Evolutionary conservation across 2,797 vertebrate species (phyloP).

Genomic region (Nyctalus aviator): DNA sequence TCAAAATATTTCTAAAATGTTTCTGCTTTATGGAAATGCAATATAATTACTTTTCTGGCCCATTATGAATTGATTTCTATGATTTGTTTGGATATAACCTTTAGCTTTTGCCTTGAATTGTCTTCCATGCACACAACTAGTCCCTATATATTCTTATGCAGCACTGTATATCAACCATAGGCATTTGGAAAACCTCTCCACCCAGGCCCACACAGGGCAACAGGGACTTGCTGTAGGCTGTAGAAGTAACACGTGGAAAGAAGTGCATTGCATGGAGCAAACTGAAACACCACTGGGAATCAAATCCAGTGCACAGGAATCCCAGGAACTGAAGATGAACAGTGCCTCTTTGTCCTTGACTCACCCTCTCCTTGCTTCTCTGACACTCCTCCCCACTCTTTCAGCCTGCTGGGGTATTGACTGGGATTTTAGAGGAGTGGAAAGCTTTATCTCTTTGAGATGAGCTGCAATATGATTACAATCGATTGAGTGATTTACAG

Average conservation of each 20-base stretch:
- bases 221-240: slow-evolving; percentile 67
- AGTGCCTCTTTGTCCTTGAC: slow-evolving; percentile 68
- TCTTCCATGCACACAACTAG: slow-evolving; percentile 69
- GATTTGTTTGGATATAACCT: slow-evolving; percentile 80
- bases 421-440: slow-evolving; percentile 57
- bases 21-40: slow-evolving; percentile 19
- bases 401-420: slow-evolving; percentile 68
- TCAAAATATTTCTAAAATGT: not conserved
- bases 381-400: not conserved
- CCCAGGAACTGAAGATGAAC: slow-evolving; percentile 63
- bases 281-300: slow-evolving; percentile 61
- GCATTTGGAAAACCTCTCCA: slow-evolving; percentile 65
- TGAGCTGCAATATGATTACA: slow-evolving; percentile 75
- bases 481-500: slow-evolving; percentile 76
- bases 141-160: slow-evolving; percentile 72
- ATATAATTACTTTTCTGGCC: not conserved
- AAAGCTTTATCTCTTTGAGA: slow-evolving; percentile 74
- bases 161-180: slow-evolving; percentile 59
- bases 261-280: slow-evolving; percentile 68
- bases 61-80: slow-evolving; percentile 81
- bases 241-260: slow-evolving; percentile 70
- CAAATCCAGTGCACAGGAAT: slow-evolving; percentile 56
- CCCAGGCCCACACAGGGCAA: slow-evolving; percentile 68
- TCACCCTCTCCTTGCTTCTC: slow-evolving; percentile 51
- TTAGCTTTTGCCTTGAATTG: slow-evolving; percentile 71